Base-by-base conservation (phyloP, 2,113 vertebrate species). In the Pterocles burchelli region DNA sequence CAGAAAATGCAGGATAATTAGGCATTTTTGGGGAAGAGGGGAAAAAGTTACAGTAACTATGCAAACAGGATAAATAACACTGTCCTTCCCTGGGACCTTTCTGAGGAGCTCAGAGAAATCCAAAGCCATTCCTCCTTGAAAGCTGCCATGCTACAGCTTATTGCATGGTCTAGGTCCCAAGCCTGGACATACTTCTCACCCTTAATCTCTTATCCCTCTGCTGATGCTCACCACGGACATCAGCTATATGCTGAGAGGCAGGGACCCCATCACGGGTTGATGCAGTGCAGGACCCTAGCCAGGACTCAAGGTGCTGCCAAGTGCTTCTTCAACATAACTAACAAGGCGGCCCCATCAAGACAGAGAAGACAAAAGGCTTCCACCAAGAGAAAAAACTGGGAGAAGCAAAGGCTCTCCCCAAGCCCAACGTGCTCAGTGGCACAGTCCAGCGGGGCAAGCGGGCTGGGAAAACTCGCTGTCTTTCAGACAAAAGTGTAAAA, bases 1-100 rank as follows among this genome's bases (percentile, higher is more conserved):
- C 57, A 90, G 70, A 92, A 95, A 92, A 92, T 68, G 73, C 72
- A 89, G 84, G 61, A 82, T 90, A 81, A 94, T 90, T 62, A 83
- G 22, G n/a, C 58, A 92, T 92, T 96, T 95, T 28, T 52, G 45
- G 45, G 68, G 49, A 67, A 88, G 55, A 80, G n/a, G 21, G 26
- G 45, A 92, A 93, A 95, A 91, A 95, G 65, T 85, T 70, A 76
- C 19, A 76, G 62, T 68, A 93, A 96, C 89, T 76, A 85, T 6
- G 54, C 70, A 89, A 90, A 87, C 45, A 88, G 49, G 78, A 77
- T 70, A 82, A 92, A 59, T 63, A 92, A 93, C 0, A 2, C 6
- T 25, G 11, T 84, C 31, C 51, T 71, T 79, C 43, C 74, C 68
- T 48, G 70, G 41, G 58, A 87, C 36, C 19, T 61, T 81, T 62